Base-by-base conservation (phyloP, 2,888 invertebrate genomes). In the Dryococelus australis region DNA sequence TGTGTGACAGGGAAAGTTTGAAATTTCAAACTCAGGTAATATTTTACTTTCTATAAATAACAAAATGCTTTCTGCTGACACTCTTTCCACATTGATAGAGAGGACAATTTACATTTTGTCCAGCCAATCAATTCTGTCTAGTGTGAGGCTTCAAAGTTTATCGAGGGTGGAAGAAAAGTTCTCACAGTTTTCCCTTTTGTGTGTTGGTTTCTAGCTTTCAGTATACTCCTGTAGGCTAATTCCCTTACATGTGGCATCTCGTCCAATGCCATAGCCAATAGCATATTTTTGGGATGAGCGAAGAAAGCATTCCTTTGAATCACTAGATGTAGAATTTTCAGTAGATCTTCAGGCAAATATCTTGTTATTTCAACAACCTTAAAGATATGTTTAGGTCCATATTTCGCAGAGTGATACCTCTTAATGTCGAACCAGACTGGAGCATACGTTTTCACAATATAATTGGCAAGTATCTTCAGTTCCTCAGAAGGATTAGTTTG, bases 211-310 rank as follows among this genome's bases (percentile, higher is more conserved):
- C 16, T 27, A 13, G 80, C 80, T 80, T 80, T 80, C n/a, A 24
- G n/a, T 80, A 80, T 80, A 8, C 80, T 80, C 80, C 27, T 80
- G 16, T 80, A 27, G n/a, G n/a, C n/a, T 24, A 80, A 80, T 24
- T 80, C 27, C 10, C 27, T 80, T 80, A 27, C 16, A 20, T 80
- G n/a, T 80, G 8, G 80, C n/a, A 8, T 80, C 27, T 80, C 80
- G 16, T 80, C 27, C 80, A 80, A 8, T 80, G n/a, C n/a, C 80
- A 80, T 80, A 80, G 90, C 89, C 26, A 90, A 51, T 35, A 91
- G 86, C 84, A 90, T n/a, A 85, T 90, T 91, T 88, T 91, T 90
- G 2, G 90, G 89, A 87, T 91, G 90, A 20, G 90, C 90, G 87
- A 90, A 91, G 86, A 88, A 90, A 78, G 87, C 89, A 85, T 90